Evolutionary conservation across 2,888 invertebrate species (phyloP), one percentile per base, ranked within the genome.

Genomic region (Harpalus rubripes): DNA sequence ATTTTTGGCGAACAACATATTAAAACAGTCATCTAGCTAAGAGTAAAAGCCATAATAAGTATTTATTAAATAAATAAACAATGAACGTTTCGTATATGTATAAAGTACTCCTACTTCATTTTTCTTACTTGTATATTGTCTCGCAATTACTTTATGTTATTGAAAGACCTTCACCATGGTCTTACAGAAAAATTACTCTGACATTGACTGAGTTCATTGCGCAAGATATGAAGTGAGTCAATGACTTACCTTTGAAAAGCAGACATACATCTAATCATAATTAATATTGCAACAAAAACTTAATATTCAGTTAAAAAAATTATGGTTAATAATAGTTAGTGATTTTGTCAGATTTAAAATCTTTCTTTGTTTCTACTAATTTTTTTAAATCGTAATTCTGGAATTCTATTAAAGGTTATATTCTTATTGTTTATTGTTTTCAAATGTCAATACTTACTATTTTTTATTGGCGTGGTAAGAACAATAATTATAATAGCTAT

Each of bases 171-270:
- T 74, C 72, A 74, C 72, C 44, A 44, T 74, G 72, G 10, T 74
- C 32, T 74, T 15, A 68, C 68, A 15, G 44, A 18, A 44, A 68
- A 44, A 44, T 74, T 74, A 44, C 72, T 41, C 12, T 74, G 72
- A 74, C 72, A 74, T 44, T 74, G 72, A 74, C n/a, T 44, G 44
- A 44, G 72, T 74, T 74, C 72, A 74, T 74, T 74, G 44, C 18
- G n/a, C 72, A 74, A 74, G 72, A 18, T 74, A 41, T 16, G 32
- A 18, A 44, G 72, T 74, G 44, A 74, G 18, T 41, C 44, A 74
- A 44, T 18, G 18, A 18, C 18, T 74, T 10, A 7, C 32, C 12
- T 32, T 8, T 12, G 10, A 52, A 52, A 52, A 52, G 44, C 44
- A 12, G 44, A 52, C 44, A 10, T 52, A 8, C 44, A 52, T 52